A percentile compares a stretch with the other conserved stretches of the same genome.
These are phyloP conservation scores for Epistrophella euchroma DNA, from an alignment of 2,888 invertebrate species.

Conservation along the genomic window DNA sequence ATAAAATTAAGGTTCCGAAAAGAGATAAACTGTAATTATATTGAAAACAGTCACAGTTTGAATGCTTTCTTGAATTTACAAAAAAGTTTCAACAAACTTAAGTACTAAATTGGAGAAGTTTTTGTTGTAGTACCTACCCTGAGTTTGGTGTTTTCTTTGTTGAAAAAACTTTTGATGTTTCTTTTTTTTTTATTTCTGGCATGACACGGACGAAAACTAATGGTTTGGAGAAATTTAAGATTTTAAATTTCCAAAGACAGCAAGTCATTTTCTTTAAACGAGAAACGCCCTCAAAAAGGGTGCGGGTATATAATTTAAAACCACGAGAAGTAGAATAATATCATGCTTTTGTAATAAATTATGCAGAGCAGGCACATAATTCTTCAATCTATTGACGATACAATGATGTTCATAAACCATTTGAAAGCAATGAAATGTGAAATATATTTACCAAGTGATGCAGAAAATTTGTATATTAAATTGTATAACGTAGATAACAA, in stretches of 20 bases:
- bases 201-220: background rate
- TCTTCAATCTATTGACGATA: conserved; percentile 9
- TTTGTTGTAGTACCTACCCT: background rate
- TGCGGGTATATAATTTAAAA: background rate
- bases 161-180: background rate
- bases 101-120: background rate
- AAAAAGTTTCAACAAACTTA: background rate
- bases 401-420: conserved; percentile 32
- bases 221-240: background rate
- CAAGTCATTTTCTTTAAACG: background rate
- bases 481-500: background rate
- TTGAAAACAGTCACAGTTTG: background rate
- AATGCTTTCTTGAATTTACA: background rate
- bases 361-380: conserved; percentile 1
- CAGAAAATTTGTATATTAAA: conserved; percentile 5
- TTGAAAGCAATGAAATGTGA: conserved; percentile 38
- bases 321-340: background rate
- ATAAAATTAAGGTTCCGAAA: background rate
- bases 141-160: conserved; percentile 1
- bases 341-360: background rate
- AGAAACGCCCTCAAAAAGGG: background rate
- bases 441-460: conserved; percentile 10
- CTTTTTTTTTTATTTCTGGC: background rate
- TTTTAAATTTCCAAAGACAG: background rate
- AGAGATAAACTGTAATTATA: background rate